Evolutionary conservation across 35 echinoderm and acorn worm genomes (phyloP).

Genomic region (Heliocidaris tuberculata): DNA sequence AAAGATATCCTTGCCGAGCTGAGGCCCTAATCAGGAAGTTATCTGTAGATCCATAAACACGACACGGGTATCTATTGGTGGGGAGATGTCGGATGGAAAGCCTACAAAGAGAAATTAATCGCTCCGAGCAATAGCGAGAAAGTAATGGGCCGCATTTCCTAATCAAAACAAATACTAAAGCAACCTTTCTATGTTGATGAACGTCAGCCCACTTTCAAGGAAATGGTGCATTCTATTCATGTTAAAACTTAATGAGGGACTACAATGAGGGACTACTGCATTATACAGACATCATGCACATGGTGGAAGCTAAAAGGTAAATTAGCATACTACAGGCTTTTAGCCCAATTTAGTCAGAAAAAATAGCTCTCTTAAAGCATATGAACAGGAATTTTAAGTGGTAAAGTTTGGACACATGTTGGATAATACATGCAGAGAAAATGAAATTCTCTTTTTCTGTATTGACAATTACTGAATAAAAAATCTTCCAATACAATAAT

Average conservation of each 20-base stretch:
- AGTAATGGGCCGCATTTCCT: not conserved
- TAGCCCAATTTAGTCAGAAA: not conserved
- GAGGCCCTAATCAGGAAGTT: not conserved
- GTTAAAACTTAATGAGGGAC: slow-evolving; percentile 1
- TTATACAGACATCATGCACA: not conserved
- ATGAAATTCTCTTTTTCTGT: no score
- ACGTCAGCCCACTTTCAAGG: not conserved
- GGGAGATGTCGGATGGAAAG: not conserved
- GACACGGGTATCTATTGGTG: not conserved
- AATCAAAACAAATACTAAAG: not conserved
- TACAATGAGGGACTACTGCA: not conserved
- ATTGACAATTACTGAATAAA: no score
- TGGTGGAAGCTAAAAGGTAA: not conserved
- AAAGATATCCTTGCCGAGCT: not conserved
- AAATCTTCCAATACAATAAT: no score
- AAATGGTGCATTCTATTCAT: not conserved
- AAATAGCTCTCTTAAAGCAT: not conserved
- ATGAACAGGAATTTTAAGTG: not conserved
- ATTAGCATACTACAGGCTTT: not conserved
- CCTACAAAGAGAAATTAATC: slow-evolving; percentile 10
- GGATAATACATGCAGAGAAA: no score
- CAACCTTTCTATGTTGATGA: not conserved
- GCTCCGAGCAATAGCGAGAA: not conserved
- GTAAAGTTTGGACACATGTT: not conserved
- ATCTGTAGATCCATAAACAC: not conserved